A percentile compares a stretch with the other conserved stretches of the same genome.
These are phyloP conservation scores for Polypterus bichir DNA, from an alignment of 2,113 vertebrate genomes.

Conservation along the genomic window DNA sequence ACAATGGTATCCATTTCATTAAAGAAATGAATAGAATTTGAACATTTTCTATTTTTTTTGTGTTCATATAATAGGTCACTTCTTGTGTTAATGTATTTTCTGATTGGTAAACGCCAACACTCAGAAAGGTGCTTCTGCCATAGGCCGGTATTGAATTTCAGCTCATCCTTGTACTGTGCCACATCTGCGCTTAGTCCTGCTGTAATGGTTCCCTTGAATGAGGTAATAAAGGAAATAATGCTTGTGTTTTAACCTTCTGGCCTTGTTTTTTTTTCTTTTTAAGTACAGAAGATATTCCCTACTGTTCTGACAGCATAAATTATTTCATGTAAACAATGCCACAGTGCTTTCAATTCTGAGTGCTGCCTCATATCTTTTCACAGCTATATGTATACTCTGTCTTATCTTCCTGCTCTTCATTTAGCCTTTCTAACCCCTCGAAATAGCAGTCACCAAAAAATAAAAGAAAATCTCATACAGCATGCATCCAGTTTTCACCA, in stretches of 20 bases:
- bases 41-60: no score
- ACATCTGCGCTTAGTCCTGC: conserved; percentile 41
- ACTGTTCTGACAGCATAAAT: background rate
- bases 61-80: no score
- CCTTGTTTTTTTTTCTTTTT: conserved; percentile 24
- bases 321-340: conserved; percentile 3
- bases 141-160: conserved; percentile 30
- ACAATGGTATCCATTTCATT: no score
- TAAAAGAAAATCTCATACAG: no score
- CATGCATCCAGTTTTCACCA: no score
- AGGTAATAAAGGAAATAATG: conserved; percentile 43
- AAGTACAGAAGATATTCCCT: conserved; percentile 16
- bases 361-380: conserved; percentile 15
- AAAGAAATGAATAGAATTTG: no score
- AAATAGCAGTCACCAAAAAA: no score
- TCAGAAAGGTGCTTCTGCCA: background rate
- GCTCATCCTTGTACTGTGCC: conserved; percentile 31
- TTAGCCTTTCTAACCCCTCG: no score
- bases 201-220: conserved; percentile 39
- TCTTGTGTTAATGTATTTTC: no score
- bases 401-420: no score
- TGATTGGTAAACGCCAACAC: no score
- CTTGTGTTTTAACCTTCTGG: conserved; percentile 42
- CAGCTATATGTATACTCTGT: no score
- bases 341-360: conserved; percentile 9